phyloP scores from a whole-genome alignment of 2,797 vertebrate species.

The Sebastiscus albofasciatus region DNA sequence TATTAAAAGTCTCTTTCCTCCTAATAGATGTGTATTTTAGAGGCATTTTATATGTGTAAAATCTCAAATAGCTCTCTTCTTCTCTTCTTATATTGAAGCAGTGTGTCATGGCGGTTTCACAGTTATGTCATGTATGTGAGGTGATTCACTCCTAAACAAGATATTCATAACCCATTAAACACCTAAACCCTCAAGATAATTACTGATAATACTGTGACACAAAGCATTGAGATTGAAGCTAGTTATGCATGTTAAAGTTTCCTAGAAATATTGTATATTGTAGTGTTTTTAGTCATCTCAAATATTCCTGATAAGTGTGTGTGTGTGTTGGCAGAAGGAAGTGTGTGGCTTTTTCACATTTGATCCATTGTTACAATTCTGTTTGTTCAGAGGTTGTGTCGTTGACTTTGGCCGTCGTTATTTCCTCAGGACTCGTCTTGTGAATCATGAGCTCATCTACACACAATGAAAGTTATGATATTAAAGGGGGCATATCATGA shows the following conservation, averaged over 20 bases:
- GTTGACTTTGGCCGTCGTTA: constrained; percentile 9
- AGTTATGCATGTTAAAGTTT: not conserved
- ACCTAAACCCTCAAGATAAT: not conserved
- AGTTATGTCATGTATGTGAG: not conserved
- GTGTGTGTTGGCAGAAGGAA: not conserved
- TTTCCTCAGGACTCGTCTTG: constrained; percentile 3
- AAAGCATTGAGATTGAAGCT: not conserved
- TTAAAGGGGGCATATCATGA: not conserved
- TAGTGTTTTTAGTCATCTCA: not conserved
- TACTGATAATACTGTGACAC: not conserved
- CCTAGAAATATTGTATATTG: not conserved
- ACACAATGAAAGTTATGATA: not conserved
- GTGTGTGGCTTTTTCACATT: constrained; percentile 11
- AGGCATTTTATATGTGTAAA: not conserved
- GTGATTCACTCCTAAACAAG: not conserved
- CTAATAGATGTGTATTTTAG: not conserved
- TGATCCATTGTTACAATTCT: constrained; percentile 16
- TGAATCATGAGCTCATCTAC: constrained; percentile 16
- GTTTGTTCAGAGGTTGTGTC: constrained; percentile 15
- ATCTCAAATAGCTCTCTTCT: not conserved
- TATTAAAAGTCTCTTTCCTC: not conserved
- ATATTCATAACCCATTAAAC: not conserved
- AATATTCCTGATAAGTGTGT: not conserved
- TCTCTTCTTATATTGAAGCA: not conserved
- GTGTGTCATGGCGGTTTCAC: not conserved